phyloP scores from a whole-genome alignment of 2,113 vertebrate genomes.

The Ammodytes dubius region DNA sequence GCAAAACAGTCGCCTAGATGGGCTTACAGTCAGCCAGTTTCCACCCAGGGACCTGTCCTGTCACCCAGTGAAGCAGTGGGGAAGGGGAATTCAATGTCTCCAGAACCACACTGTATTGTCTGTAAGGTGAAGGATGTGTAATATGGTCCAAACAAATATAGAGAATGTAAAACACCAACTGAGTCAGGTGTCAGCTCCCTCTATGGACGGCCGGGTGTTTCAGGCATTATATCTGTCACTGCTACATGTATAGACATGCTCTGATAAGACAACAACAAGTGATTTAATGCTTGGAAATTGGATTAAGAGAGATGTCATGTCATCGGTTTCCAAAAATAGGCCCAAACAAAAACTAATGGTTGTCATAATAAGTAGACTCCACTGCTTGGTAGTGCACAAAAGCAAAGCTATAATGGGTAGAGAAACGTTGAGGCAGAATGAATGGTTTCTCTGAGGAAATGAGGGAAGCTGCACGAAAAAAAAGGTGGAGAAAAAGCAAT shows the following conservation, averaged over 20 bases:
- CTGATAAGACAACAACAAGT: conserved; percentile 3
- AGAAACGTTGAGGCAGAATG: not conserved
- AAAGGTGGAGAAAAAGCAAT: not conserved
- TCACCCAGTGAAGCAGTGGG: conserved; percentile 7
- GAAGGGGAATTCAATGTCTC: conserved; percentile 4
- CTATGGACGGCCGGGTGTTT: not conserved
- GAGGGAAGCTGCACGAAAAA: not conserved
- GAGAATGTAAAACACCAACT: not conserved
- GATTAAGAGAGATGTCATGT: conserved; percentile 31
- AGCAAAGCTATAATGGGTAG: not conserved
- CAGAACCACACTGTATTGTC: not conserved
- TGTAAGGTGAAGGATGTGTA: not conserved
- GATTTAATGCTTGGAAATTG: conserved; percentile 7
- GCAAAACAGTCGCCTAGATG: conserved; percentile 12
- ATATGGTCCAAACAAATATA: not conserved
- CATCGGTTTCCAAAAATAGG: conserved; percentile 45
- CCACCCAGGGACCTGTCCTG: not conserved
- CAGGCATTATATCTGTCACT: not conserved
- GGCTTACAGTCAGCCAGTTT: conserved; percentile 4
- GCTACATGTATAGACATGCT: not conserved
- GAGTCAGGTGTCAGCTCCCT: not conserved
- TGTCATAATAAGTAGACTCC: conserved; percentile 3
- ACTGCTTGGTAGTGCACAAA: not conserved
- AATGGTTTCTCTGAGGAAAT: not conserved
- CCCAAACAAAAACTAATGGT: conserved; percentile 23